A percentile compares a stretch with the other conserved stretches of the same genome.
These are phyloP conservation scores for Cherax quadricarinatus DNA, from an alignment of 1,140 invertebrate genomes.

Conservation along the genomic window DNA sequence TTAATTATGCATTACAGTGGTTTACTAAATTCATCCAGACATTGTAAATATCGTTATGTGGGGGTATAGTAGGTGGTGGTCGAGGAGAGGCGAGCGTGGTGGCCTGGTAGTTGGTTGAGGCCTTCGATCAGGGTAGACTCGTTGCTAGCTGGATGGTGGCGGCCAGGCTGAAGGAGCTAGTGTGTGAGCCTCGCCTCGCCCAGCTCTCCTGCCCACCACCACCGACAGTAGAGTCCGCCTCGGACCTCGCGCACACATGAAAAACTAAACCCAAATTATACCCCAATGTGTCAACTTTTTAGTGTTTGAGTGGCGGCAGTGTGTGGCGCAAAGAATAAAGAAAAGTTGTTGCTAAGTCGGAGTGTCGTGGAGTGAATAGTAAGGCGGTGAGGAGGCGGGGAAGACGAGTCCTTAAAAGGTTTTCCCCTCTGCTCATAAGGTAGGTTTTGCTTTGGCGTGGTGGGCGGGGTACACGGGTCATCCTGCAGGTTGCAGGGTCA, in stretches of 20 bases:
- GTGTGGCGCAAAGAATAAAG: not conserved
- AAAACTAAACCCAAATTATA: not conserved
- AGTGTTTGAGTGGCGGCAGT: not conserved
- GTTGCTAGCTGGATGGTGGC: not conserved
- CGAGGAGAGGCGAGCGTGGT: not conserved
- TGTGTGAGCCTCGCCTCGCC: slow-evolving; percentile 17
- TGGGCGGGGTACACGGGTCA: not conserved
- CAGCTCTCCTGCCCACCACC: not conserved
- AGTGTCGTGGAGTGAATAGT: not conserved
- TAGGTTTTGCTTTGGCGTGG: not conserved
- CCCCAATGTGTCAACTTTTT: not conserved
- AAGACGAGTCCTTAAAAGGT: not conserved
- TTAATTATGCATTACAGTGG: too few species aligned
- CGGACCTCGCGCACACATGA: not conserved
- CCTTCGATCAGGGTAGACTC: slow-evolving; percentile 15
- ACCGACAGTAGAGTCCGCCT: not conserved
- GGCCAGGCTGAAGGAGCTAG: not conserved
- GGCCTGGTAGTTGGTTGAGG: slow-evolving; percentile 3
- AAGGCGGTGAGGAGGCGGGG: not conserved
- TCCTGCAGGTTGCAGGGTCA: not conserved
- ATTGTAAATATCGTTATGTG: not conserved
- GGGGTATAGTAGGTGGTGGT: not conserved
- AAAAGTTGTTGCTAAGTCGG: not conserved
- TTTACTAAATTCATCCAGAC: too few species aligned
- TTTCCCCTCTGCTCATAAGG: not conserved